Percentiles rank a stretch among this genome's conserved stretches.
These are phyloP conservation scores for Nannospalax galili DNA, from an alignment of 2,113 vertebrate genomes.

Conservation along the genomic window DNA sequence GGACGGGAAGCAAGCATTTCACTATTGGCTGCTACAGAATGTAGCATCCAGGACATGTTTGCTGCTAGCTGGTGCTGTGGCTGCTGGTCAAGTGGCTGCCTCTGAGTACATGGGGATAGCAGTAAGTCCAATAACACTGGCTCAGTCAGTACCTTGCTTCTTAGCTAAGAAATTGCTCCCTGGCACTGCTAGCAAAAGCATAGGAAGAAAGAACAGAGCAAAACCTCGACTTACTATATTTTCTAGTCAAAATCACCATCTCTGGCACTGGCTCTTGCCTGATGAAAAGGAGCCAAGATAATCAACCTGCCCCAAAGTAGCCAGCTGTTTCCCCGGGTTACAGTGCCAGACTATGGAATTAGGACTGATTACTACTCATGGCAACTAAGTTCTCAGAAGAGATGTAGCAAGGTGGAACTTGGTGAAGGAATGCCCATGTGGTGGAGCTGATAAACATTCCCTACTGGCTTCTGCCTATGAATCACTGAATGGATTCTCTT, in stretches of 20 bases:
- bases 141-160: not conserved
- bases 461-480: not conserved
- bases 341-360: not conserved
- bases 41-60: rapidly evolving
- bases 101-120: not conserved
- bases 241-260: not conserved
- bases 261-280: not conserved
- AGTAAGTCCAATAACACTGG: not conserved
- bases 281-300: not conserved
- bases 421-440: not conserved
- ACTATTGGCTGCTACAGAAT: not conserved
- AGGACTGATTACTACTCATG: not conserved
- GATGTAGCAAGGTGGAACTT: not conserved
- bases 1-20: not conserved
- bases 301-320: not conserved
- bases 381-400: not conserved
- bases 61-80: no score
- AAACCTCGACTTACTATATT: not conserved
- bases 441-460: not conserved
- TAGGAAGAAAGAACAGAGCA: not conserved
- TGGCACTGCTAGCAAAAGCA: not conserved
- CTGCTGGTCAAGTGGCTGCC: not conserved
- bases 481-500: not conserved
- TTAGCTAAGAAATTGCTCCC: not conserved
- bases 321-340: not conserved